Base-by-base conservation (phyloP, 2,888 invertebrate species). In the Agrotis clavis region DNA sequence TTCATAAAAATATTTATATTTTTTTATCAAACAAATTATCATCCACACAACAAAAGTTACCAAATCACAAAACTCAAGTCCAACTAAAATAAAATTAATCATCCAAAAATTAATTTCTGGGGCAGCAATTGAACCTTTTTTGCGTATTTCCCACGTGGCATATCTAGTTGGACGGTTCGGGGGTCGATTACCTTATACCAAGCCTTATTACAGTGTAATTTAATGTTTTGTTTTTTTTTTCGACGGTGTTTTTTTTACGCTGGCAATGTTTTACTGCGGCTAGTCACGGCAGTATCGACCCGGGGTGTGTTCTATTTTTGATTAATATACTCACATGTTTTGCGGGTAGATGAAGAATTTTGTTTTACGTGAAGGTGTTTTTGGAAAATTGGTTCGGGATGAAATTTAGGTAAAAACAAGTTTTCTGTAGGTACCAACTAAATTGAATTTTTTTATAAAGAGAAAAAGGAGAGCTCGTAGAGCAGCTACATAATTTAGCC, bases 281-380 rank as follows among this genome's bases (percentile, higher is more conserved):
- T 86, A 94, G 96, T 96, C 96, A 96, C 96, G 96, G 89, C 91
- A 95, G 79, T 93, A 96, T 96, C 95, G 96, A 96, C 92, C 95
- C 4, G 91, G 85, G 87, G 84, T 70, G 81, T 77, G 85, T 82
- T 81, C 86, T 87, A 88, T 90, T 89, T 90, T 89, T 90, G 89
- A 90, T 90, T 87, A 89, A 90, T 90, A 89, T 30, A 81, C 73
- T 59, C 85, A 84, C 83, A 85, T 85, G 84, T 72, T 82, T 77
- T 72, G 66, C 53, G 30, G 72, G 73, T 56, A 54, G 62, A 54
- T 67, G 47, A 66, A 72, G 60, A 80, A 69, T 81, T 41, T 81
- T 71, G 59, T 79, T 85, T 62, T 65, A 30, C 54, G 85, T 71
- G 53, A 30, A 66, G 65, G 71, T 57, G 81, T 76, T 81, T 84